Evolutionary conservation across 2,888 invertebrate species (phyloP), one percentile per base, ranked within the genome.

Genomic region (Acanthosepion lycidas): DNA sequence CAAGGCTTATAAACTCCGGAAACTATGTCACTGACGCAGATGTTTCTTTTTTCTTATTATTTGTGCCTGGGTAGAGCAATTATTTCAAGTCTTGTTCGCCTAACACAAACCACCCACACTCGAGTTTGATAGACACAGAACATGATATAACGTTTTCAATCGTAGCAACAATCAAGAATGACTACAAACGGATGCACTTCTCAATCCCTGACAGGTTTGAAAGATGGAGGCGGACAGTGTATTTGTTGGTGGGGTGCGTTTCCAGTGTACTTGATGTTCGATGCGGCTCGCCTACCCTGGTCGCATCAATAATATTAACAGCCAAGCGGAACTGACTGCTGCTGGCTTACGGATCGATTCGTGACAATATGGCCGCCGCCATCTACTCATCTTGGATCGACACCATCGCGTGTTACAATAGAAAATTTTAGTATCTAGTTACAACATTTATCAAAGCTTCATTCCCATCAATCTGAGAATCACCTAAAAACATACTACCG

Each of bases 281-380:
- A 78, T 78, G n/a, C 78, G 78, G 78, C n/a, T 78, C 78, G 78
- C n/a, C 78, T n/a, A n/a, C n/a, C n/a, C n/a, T 33, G 9, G 78
- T 78, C 12, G 78, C 78, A 78, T 78, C 78, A 78, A 78, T 78
- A 78, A n/a, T 78, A 78, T 33, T n/a, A 78, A 78, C 78, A 33
- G n/a, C 78, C 78, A 78, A 78, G 78, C 78, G 78, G 78, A 78
- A 78, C 78, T 78, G 78, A n/a, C 78, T 33, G 78, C 78, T 78
- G 78, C n/a, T 78, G 15, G 78, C 33, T 78, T n/a, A 78, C 78
- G 15, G n/a, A 78, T 78, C 78, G 78, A 78, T 78, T 9, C n/a
- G 15, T 33, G 78, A 78, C 78, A 78, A 78, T 33, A 78, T 78
- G 78, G 78, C n/a, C 78, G n/a, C n/a, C n/a, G 18, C n/a, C 78